These are phyloP conservation scores for Caenorhabditis virilis DNA, from an alignment of 2,888 invertebrate genomes.

Conservation along the genomic window DNA sequence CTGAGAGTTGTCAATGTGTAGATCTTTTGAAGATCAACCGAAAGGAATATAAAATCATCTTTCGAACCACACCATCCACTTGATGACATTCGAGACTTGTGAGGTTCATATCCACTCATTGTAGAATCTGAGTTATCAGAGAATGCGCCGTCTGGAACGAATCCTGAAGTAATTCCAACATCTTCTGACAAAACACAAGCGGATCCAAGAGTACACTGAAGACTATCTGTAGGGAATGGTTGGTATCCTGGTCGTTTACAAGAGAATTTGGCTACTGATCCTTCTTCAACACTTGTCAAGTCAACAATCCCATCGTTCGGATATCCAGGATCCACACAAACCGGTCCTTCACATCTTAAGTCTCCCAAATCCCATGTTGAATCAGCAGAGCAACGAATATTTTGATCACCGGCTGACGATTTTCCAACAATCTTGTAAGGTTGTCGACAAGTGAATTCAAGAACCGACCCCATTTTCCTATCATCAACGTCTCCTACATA, in stretches of 20 bases:
- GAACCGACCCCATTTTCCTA: constrained; percentile 80
- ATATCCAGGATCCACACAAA: constrained; percentile 91
- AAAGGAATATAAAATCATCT: constrained; percentile 92
- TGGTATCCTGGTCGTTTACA: constrained; percentile 80
- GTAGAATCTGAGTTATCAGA: constrained; percentile 78
- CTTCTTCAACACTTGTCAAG: constrained; percentile 75
- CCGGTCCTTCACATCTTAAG: constrained; percentile 88
- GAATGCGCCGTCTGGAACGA: constrained; percentile 90
- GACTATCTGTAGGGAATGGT: constrained; percentile 60
- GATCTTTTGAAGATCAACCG: constrained; percentile 90
- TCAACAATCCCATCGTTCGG: constrained; percentile 89
- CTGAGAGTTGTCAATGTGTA: constrained; percentile 75
- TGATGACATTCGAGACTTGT: constrained; percentile 62
- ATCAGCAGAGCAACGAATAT: constrained; percentile 85
- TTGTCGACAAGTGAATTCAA: constrained; percentile 89
- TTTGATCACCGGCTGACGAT: constrained; percentile 87
- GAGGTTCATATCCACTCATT: constrained; percentile 74
- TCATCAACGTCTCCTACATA: constrained; percentile 74
- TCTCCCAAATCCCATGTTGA: constrained; percentile 97
- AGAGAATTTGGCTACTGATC: constrained; percentile 87
- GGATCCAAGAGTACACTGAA: constrained; percentile 75
- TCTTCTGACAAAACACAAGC: constrained; percentile 91
- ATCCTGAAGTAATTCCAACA: constrained; percentile 86
- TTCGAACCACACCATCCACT: constrained; percentile 75
- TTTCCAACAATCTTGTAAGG: constrained; percentile 92